Evolutionary conservation across 2,113 vertebrate species (phyloP).

Genomic region (Protobothrops mucrosquamatus): DNA sequence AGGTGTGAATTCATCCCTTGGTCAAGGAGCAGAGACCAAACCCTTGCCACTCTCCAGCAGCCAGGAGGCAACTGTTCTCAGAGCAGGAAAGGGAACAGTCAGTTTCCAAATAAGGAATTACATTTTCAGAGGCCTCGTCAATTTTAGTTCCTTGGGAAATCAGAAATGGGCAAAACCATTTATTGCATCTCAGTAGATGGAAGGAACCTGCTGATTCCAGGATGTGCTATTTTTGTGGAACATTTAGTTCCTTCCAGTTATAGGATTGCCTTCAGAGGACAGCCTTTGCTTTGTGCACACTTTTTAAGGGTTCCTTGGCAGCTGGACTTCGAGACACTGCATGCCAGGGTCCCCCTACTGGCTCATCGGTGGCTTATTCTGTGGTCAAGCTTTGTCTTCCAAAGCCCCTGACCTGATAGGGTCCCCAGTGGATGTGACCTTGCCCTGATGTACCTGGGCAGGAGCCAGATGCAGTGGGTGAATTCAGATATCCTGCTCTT

Average conservation of each 20-base stretch:
- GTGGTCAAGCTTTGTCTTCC: background rate
- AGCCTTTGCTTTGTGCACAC: background rate
- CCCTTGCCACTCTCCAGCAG: background rate
- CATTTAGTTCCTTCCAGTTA: accelerated
- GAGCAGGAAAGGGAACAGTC: background rate
- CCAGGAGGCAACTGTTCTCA: background rate
- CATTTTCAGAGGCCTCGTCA: conserved; percentile 6
- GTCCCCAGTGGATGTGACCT: background rate
- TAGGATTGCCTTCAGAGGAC: background rate
- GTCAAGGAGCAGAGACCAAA: background rate
- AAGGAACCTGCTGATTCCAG: background rate
- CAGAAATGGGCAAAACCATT: background rate
- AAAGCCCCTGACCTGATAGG: background rate
- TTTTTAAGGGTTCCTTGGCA: background rate
- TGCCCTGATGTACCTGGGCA: background rate
- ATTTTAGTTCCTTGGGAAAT: accelerated
- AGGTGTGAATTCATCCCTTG: background rate
- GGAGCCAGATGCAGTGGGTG: background rate
- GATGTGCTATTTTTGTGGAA: background rate
- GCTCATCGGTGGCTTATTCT: background rate
- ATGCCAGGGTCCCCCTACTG: background rate
- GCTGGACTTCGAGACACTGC: too few relatives aligned
- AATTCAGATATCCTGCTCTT: background rate
- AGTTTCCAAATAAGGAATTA: conserved; percentile 39
- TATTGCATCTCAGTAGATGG: accelerated